Evolutionary conservation across 2,113 vertebrate genomes (phyloP), one percentile per base, ranked within the genome.

Genomic region (Apeltes quadracus): DNA sequence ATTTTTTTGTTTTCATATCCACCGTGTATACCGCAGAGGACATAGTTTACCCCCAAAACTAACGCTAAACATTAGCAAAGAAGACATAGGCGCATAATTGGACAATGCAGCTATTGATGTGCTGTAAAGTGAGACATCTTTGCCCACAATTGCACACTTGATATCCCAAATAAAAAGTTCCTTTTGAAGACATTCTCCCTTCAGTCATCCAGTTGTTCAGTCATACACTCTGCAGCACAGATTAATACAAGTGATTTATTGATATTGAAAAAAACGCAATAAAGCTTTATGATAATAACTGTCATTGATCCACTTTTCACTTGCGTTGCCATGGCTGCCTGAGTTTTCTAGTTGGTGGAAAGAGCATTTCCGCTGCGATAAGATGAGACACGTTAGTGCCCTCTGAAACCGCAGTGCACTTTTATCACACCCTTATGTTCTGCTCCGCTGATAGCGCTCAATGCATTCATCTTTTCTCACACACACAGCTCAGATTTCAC

Each of bases 401-500:
- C 14, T 0, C 63, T 59, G 75, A 79, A 69, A 65, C 75, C 1
- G 7, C 51, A 27, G 63, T 32, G 55, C 22, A 74, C 62, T 68
- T 81, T 62, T 70, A 39, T 72, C 64, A 18, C 18, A 53, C 83
- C 86, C 81, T 70, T 5, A 81, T 87, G 87, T 84, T 81, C 69
- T 69, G 86, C 86, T 84, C 86, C 36, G 79, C 69, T 64, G 80
- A 64, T 32, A 34, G 62, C 7, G 39, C 67, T 32, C 55, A 38
- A 82, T 80, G 76, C 61, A 38, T 72, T 75, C 41, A 50, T 57
- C 73, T 76, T 75, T 79, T 51, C 61, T 68, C 81, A 58, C 69
- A 71, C 27, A 0, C 50, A 57, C 32, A 61, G 79, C 76, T 90
- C 69, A 46, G 39, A n/a, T 90, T 86, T 82, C 77, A 66, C 65